phyloP scores from a whole-genome alignment of 2,113 vertebrate species.

The Thermophis baileyi region DNA sequence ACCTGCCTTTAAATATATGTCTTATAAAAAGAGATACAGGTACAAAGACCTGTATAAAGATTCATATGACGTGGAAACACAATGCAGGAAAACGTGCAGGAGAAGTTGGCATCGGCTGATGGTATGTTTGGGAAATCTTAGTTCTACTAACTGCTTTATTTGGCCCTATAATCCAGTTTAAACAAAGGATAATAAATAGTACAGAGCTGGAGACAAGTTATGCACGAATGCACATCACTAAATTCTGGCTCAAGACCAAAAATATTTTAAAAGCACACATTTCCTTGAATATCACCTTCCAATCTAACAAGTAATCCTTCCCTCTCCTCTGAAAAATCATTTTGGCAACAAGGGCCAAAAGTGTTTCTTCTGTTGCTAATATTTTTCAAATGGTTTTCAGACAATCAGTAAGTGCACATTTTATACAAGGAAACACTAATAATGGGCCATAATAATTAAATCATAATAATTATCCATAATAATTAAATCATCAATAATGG shows the following conservation, averaged over 20 bases:
- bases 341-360: not conserved
- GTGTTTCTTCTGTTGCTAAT: not conserved
- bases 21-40: not conserved
- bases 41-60: not conserved
- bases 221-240: not conserved
- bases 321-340: not conserved
- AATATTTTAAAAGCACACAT: not conserved
- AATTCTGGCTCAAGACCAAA: not conserved
- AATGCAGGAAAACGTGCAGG: not conserved
- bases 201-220: not conserved
- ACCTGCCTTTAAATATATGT: not conserved
- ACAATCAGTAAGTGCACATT: not conserved
- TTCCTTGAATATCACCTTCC: not conserved
- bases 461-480: not conserved
- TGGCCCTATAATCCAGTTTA: not conserved
- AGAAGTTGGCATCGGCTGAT: not conserved
- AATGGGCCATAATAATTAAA: not conserved
- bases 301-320: not conserved
- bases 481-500: not conserved
- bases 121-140: slow-evolving; percentile 12
- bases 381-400: not conserved
- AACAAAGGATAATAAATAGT: slow-evolving; percentile 6
- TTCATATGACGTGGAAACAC: not conserved
- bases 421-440: not conserved
- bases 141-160: not conserved